Conservation (phyloP, 2,113 vertebrate species). For the Podiceps cristatus region DNA sequence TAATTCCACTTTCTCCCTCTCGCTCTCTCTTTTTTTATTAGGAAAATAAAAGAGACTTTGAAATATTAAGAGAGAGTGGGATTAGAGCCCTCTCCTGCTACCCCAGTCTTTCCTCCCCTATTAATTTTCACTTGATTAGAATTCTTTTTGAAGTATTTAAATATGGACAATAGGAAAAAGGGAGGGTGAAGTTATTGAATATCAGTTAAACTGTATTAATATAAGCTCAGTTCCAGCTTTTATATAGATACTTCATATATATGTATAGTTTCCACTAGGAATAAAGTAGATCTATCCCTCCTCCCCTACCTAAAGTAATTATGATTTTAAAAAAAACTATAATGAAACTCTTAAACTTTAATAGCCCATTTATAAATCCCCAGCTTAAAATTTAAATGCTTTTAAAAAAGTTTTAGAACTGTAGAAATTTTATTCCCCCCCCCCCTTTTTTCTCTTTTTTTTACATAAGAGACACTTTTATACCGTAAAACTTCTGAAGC, state of each 20-base stretch:
- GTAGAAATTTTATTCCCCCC: constrained; percentile 51
- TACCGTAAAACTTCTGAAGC: constrained; percentile 39
- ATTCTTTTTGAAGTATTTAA: constrained; percentile 99
- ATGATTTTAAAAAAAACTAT: constrained; percentile 76
- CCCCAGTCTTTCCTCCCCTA: constrained; percentile 93
- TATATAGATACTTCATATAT: constrained; percentile 85
- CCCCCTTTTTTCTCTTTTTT: neutral
- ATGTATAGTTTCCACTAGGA: constrained; percentile 84
- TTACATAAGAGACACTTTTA: constrained; percentile 40
- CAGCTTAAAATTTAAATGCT: constrained; percentile 79
- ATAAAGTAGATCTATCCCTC: constrained; percentile 79
- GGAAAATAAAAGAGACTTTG: constrained; percentile 99
- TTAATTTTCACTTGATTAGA: constrained; percentile 99
- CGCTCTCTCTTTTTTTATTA: constrained; percentile 87
- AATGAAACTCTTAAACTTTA: constrained; percentile 85
- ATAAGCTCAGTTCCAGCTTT: constrained; percentile 88
- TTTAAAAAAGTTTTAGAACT: constrained; percentile 77
- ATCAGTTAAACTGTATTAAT: constrained; percentile 99
- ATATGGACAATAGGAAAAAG: constrained; percentile 96
- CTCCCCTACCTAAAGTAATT: constrained; percentile 83
- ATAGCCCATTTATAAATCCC: constrained; percentile 82
- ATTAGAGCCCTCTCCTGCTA: constrained; percentile 98
- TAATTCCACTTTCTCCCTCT: constrained; percentile 91
- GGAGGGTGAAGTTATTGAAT: constrained; percentile 99
- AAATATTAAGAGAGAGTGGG: constrained; percentile 99